Evolutionary conservation across 2,797 vertebrate genomes (phyloP), one percentile per base, ranked within the genome.

Genomic region (Characodon lateralis): DNA sequence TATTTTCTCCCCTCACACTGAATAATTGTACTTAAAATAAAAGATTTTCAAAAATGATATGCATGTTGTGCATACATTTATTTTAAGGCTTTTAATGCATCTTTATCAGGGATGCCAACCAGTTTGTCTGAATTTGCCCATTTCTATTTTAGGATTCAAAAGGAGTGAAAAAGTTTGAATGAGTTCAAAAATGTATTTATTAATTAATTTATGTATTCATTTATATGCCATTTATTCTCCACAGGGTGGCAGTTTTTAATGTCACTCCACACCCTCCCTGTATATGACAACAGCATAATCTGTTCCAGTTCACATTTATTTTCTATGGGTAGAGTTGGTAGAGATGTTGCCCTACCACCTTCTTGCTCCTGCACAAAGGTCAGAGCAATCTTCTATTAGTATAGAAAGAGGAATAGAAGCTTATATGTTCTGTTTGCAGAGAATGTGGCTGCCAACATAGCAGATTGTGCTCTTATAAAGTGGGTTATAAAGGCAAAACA

Each of bases 341-440:
- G 66, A 79, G 53, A 35, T 14, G 16, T 43, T 70, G 50, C 18
- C 2, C 50, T 50, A 9, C 78, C 22, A 24, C 75, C 70, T 76
- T 82, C 87, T 76, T 74, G 73, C 85, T 85, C 65, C 41, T 75
- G 76, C 82, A 73, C 90, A 91, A 90, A 92, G 85, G 89, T 93
- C 88, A 85, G 82, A 78, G 82, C 78, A 88, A 84, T 88, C 90
- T 84, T 83, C 79, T 86, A 48, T 26, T 46, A 72, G 82, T 87
- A 84, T 90, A 90, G 89, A 89, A 75, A 85, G 83, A 92, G 76
- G 77, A 85, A 89, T 82, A 80, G 85, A 89, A 90, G 86, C 76
- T 90, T 85, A 85, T 91, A 89, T 92, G 80, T 89, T 93, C 91
- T 94, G 88, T 91, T 90, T 90, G 85, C 85, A 85, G 84, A 88